These are phyloP conservation scores for Abramis brama DNA, from an alignment of 2,113 vertebrate genomes.

Conservation along the genomic window DNA sequence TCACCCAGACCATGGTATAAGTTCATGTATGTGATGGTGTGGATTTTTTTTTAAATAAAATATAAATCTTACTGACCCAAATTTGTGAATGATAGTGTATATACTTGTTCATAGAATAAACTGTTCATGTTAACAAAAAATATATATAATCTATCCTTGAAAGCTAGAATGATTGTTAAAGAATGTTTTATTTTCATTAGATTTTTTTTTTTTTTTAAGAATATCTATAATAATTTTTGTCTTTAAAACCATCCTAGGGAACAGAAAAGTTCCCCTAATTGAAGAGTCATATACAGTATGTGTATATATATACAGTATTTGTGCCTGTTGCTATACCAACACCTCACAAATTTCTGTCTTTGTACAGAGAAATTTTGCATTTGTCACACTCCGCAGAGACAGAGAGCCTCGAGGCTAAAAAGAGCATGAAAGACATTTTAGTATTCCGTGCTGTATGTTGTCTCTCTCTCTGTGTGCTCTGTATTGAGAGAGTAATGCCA, in stretches of 20 bases:
- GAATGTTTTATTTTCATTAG: neutral
- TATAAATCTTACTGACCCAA: neutral
- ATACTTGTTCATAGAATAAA: neutral
- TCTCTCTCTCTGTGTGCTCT: slow-evolving; percentile 18
- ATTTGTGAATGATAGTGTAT: neutral
- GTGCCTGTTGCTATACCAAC: slow-evolving; percentile 28
- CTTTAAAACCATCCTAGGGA: neutral
- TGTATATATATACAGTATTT: slow-evolving; percentile 3
- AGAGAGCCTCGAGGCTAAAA: slow-evolving; percentile 41
- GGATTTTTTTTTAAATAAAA: too few relatives aligned
- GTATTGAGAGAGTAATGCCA: slow-evolving; percentile 35
- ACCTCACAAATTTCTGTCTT: slow-evolving; percentile 37
- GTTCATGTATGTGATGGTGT: too few relatives aligned
- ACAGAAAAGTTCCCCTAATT: neutral
- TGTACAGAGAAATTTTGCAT: slow-evolving; percentile 24
- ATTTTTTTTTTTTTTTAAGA: neutral
- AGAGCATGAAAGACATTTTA: slow-evolving; percentile 14
- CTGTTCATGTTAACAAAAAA: neutral
- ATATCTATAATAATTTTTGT: neutral
- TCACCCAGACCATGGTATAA: too few relatives aligned
- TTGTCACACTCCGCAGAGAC: slow-evolving; percentile 25
- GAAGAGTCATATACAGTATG: neutral
- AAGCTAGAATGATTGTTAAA: neutral
- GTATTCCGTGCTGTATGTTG: slow-evolving; percentile 16
- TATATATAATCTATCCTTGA: neutral